Base-by-base conservation (phyloP, 1,140 invertebrate species). In the Sitobion miscanthi region DNA sequence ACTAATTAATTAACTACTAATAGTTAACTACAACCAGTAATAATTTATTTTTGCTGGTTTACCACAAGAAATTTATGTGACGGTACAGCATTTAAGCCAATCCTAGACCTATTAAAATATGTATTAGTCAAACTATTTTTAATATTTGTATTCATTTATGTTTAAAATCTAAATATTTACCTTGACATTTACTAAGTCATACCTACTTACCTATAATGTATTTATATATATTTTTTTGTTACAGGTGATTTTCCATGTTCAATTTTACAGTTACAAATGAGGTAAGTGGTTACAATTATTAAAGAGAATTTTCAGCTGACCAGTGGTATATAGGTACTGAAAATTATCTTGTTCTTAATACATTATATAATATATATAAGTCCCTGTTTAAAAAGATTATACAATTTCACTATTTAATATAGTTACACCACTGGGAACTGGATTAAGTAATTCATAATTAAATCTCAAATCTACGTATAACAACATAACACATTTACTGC, bases 221-320 rank as follows among this genome's bases (percentile, higher is more conserved):
- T 77, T 45, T 82, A 82, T 45, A n/a, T 49, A 8, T 93, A 25
- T 87, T 93, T 35, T 62, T 57, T 93, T 93, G 42, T 42, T 93
- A 23, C 52, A 83, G 77, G 49, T 87, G 20, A 83, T 83, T 1
- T 57, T 57, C 14, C 62, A n/a, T 23, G 42, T 49, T 86, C 47
- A 14, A 57, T 47, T 86, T 35, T n/a, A 21, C 49, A 45, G 49
- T 93, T 93, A 57, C 52, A 93, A 86, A 57, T 47, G 8, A 93
- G 92, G 92, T 86, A 93, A 86, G 92, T 87, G 30, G 21, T 14
- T 93, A 57, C 5, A n/a, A 14, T 45, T 57, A 30, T 77, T 82
- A 91, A 91, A 17, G 11, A 42, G 1, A 8, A 52, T 54, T 35
- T 54, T 14, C 0, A 42, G 35, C 42, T 45, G 14, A n/a, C 42